Conservation (phyloP, 2,888 invertebrate genomes). For the Ischnus inquisitorius region DNA sequence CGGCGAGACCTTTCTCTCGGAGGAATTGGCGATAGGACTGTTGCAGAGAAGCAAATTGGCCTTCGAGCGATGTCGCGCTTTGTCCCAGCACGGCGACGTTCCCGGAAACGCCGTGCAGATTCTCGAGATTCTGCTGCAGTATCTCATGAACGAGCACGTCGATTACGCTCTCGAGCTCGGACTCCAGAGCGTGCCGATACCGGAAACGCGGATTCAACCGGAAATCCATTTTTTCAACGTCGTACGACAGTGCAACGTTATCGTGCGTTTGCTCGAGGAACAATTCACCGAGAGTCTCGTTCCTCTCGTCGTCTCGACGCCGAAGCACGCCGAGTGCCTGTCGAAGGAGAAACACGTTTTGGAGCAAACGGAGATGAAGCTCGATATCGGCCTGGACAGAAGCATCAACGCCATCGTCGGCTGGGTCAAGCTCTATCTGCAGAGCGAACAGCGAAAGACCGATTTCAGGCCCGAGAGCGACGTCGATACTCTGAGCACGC, state of each 20-base stretch:
- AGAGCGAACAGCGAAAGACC: slow-evolving; percentile 97
- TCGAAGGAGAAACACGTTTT: slow-evolving; percentile 94
- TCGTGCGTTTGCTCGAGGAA: slow-evolving; percentile 96
- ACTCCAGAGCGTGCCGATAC: slow-evolving; percentile 94
- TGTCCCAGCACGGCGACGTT: slow-evolving; percentile 93
- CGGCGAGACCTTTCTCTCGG: slow-evolving; percentile 98
- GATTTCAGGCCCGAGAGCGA: slow-evolving; percentile 97
- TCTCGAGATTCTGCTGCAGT: slow-evolving; percentile 94
- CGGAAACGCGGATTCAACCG: slow-evolving; percentile 94
- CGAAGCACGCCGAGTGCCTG: slow-evolving; percentile 95
- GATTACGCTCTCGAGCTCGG: slow-evolving; percentile 98
- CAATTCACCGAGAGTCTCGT: slow-evolving; percentile 96
- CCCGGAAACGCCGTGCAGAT: slow-evolving; percentile 92
- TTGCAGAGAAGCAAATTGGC: slow-evolving; percentile 96
- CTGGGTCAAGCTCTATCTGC: slow-evolving; percentile 96
- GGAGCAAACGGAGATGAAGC: slow-evolving; percentile 95
- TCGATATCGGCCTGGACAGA: slow-evolving; percentile 95
- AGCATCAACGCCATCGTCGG: slow-evolving; percentile 95
- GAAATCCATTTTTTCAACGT: slow-evolving; percentile 97
- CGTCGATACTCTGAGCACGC: slow-evolving; percentile 94
- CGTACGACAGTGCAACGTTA: slow-evolving; percentile 96
- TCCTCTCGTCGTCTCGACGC: slow-evolving; percentile 94
- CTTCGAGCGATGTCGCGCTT: slow-evolving; percentile 93
- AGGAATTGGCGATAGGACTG: slow-evolving; percentile 96
- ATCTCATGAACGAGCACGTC: slow-evolving; percentile 95